Evolutionary conservation across 2,113 vertebrate genomes (phyloP), one percentile per base, ranked within the genome.

Genomic region (Ibidorhyncha struthersii): DNA sequence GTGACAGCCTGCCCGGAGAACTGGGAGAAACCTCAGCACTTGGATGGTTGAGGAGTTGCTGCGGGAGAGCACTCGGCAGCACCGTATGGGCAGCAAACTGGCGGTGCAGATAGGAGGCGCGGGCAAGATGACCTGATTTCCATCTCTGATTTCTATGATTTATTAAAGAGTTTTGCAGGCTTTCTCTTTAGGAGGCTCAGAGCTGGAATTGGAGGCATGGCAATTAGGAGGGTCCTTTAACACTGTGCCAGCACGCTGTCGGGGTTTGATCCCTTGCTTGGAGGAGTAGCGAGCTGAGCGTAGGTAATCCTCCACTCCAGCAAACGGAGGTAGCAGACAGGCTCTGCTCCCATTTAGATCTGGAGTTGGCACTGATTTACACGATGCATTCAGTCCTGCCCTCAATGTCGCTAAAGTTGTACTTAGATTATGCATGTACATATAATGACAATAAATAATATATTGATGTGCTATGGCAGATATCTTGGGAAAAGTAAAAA

Each of bases 131-230:
- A 97, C 97, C 97, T 96, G 67, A 96, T 97, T 97, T 96, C 62
- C 34, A 6, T 90, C 78, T 78, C 85, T 94, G 56, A 93, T 90
- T 95, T 91, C 67, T 91, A 90, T 98, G 95, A 96, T 94, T 98
- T 98, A 98, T 97, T 97, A 89, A 97, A 95, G 90, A 95, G 90
- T 94, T 97, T 92, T 92, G 80, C 87, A 96, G 86, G 66, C 77
- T 87, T 86, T 89, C 49, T 91, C 41, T 59, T 86, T 70, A 50
- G 69, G 32, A 47, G 66, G 45, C 74, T 83, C 66, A 62, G 89
- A 92, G 69, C 56, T 78, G 90, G 94, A 94, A 94, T 95, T 93
- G 55, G 85, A 96, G 91, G 76, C 62, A 67, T 61, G 59, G 66
- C 87, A 91, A 36, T 94, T 93, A 93, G 63, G 59, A 92, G 23